Conservation (phyloP, 1,140 invertebrate genomes). For the Acromyrmex heyeri region DNA sequence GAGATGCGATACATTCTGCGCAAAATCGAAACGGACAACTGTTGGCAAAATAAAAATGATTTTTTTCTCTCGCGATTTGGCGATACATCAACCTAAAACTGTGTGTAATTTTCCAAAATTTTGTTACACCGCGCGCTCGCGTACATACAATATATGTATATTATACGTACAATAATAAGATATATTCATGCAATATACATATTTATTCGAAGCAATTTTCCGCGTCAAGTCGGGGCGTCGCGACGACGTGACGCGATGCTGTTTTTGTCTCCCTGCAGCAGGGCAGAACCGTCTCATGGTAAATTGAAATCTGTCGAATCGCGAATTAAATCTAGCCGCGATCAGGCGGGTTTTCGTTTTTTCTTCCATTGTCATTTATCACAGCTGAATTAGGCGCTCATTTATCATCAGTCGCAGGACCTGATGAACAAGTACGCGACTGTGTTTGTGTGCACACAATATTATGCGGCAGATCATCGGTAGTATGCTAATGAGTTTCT, state of each 20-base stretch:
- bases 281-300: slow-evolving; percentile 70
- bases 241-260: neutral
- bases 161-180: no score
- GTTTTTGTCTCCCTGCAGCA: neutral
- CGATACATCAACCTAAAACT: slow-evolving; percentile 32
- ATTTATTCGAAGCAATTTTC: slow-evolving; percentile 58
- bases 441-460: slow-evolving; percentile 52
- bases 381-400: slow-evolving; percentile 65
- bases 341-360: slow-evolving; percentile 64
- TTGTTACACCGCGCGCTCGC: slow-evolving; percentile 10
- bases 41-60: slow-evolving; percentile 52
- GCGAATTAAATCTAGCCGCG: slow-evolving; percentile 64
- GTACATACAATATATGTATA: neutral
- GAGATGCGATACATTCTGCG: slow-evolving; percentile 31
- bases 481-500: slow-evolving; percentile 58
- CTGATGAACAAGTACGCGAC: slow-evolving; percentile 60
- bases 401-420: slow-evolving; percentile 59
- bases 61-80: neutral
- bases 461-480: slow-evolving; percentile 49
- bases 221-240: slow-evolving; percentile 39
- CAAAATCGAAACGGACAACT: slow-evolving; percentile 48
- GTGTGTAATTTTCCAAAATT: slow-evolving; percentile 42
- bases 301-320: slow-evolving; percentile 71
- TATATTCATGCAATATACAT: slow-evolving; percentile 43
- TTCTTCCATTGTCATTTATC: slow-evolving; percentile 61